Conservation (phyloP, 2,113 vertebrate genomes). For the Plestiodon gilberti region DNA sequence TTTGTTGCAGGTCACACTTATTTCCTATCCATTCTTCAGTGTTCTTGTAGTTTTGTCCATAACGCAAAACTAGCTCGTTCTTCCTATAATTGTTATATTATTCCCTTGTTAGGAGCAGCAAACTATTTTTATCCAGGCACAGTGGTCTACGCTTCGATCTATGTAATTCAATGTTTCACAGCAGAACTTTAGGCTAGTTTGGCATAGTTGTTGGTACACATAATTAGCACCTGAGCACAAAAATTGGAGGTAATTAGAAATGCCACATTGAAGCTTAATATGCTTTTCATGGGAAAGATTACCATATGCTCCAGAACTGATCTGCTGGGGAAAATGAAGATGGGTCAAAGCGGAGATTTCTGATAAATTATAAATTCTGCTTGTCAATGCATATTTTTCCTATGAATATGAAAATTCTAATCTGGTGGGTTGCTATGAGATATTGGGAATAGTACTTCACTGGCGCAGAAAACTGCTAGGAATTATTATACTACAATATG, state of each 20-base stretch:
- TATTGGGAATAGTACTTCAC: not conserved
- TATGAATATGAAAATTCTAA: not conserved
- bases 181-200: slow-evolving; percentile 29
- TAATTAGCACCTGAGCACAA: slow-evolving; percentile 54
- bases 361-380: slow-evolving; percentile 35
- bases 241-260: slow-evolving; percentile 67
- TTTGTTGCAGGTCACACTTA: not conserved
- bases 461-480: slow-evolving; percentile 30
- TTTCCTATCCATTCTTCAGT: not conserved
- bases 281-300: slow-evolving; percentile 48
- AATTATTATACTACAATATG: slow-evolving; percentile 6
- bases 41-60: not conserved
- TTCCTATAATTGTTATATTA: not conserved
- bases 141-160: slow-evolving; percentile 28
- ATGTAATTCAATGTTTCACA: slow-evolving; percentile 12
- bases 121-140: not conserved
- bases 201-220: slow-evolving; percentile 47
- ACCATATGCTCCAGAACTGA: slow-evolving; percentile 56
- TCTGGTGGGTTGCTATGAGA: slow-evolving; percentile 33
- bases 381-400: slow-evolving; percentile 32
- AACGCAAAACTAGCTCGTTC: not conserved
- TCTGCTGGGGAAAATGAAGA: slow-evolving; percentile 46
- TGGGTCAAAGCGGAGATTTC: slow-evolving; percentile 34
- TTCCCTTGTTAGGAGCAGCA: slow-evolving; percentile 23
- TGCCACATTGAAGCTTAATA: slow-evolving; percentile 54